Conservation (phyloP, 1,140 invertebrate genomes). For the Eurosta solidaginis region DNA sequence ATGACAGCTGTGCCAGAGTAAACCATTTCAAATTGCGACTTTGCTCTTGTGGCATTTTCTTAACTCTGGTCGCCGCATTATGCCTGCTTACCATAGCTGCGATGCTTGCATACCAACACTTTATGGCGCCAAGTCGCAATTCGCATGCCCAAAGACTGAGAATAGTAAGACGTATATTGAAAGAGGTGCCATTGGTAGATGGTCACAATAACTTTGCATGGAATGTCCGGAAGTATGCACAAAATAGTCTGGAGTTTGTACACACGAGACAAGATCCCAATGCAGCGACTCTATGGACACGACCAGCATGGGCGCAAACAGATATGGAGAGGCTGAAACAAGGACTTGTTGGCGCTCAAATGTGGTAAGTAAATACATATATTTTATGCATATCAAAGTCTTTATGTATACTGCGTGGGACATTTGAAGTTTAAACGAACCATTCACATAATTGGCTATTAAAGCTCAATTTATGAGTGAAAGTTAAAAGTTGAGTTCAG, state of each 20-base stretch:
- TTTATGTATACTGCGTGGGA: no score
- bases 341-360: constrained; percentile 83
- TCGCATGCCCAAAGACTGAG: constrained; percentile 65
- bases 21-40: constrained; percentile 44
- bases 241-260: constrained; percentile 79
- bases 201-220: constrained; percentile 89
- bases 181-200: constrained; percentile 67
- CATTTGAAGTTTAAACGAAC: no score
- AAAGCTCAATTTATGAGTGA: no score
- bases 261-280: constrained; percentile 77
- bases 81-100: constrained; percentile 52
- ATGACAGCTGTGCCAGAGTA: constrained; percentile 28
- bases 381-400: not conserved
- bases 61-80: constrained; percentile 51
- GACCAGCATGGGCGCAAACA: constrained; percentile 83
- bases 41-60: constrained; percentile 48
- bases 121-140: constrained; percentile 62
- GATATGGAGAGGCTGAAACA: constrained; percentile 82
- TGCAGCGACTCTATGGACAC: constrained; percentile 77
- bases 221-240: constrained; percentile 80
- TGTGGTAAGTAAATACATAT: constrained; percentile 61
- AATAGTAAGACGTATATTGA: constrained; percentile 65
- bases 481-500: no score
- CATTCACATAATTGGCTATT: no score
- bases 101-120: constrained; percentile 55